Conservation (phyloP, 1,140 invertebrate genomes). For the Geopemphigus sp. region DNA sequence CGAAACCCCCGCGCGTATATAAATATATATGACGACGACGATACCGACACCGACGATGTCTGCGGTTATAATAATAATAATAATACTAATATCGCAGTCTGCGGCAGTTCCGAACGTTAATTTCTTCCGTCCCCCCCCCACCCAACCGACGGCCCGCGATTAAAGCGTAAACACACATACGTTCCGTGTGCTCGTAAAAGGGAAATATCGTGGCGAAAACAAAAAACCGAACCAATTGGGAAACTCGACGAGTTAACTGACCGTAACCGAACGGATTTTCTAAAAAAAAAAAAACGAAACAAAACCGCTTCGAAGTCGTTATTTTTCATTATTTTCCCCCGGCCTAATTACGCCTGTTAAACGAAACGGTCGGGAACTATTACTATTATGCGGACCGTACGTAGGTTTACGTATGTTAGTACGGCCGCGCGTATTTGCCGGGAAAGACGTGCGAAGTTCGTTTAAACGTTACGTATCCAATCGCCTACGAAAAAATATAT, state of each 20-base stretch:
- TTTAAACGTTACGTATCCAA: too few species aligned
- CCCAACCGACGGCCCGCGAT: not conserved
- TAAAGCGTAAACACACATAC: not conserved
- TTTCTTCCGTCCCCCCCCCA: not conserved
- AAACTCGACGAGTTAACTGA: constrained; percentile 28
- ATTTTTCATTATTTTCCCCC: not conserved
- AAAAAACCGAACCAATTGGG: not conserved
- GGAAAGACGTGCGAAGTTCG: not conserved
- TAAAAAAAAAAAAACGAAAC: not conserved
- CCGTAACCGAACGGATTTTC: not conserved
- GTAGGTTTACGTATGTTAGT: not conserved
- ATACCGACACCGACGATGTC: not conserved
- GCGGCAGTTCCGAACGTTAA: constrained; percentile 39
- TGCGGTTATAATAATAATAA: not conserved
- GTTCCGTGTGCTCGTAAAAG: not conserved
- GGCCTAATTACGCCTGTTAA: not conserved
- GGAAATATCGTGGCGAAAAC: not conserved
- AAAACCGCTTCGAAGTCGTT: not conserved
- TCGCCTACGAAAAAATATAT: too few species aligned
- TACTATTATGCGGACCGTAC: not conserved
- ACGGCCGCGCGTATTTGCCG: not conserved
- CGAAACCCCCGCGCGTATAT: too few species aligned
- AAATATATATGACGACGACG: not conserved
- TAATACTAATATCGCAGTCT: not conserved
- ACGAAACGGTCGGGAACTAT: not conserved